Conservation (phyloP, 2,888 invertebrate genomes). For the Cartodere bifasciata region DNA sequence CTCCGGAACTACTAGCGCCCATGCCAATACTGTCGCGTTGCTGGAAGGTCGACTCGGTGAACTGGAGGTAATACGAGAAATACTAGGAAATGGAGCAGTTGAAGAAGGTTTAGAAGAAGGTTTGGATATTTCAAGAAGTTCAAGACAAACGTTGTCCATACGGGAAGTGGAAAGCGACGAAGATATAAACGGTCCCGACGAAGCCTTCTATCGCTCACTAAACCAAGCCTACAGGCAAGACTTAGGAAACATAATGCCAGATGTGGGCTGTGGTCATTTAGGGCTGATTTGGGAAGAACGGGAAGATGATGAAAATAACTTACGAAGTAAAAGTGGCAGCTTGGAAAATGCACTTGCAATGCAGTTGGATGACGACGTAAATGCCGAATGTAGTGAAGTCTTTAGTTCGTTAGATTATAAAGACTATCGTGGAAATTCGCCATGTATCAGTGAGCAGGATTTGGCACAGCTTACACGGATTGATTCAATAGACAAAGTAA, state of each 20-base stretch:
- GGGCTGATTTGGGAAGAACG: slow-evolving; percentile 82
- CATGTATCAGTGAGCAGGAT: slow-evolving; percentile 66
- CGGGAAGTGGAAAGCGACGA: slow-evolving; percentile 35
- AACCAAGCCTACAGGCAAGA: slow-evolving; percentile 82
- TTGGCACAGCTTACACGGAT: slow-evolving; percentile 61
- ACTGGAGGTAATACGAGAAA: slow-evolving; percentile 51
- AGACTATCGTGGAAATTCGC: slow-evolving; percentile 61
- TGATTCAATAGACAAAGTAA: slow-evolving; percentile 64
- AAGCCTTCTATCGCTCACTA: slow-evolving; percentile 76
- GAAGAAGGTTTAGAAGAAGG: slow-evolving; percentile 58
- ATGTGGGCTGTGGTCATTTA: slow-evolving; percentile 50
- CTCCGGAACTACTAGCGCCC: slow-evolving; percentile 29
- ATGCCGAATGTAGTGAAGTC: slow-evolving; percentile 50
- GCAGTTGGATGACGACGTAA: slow-evolving; percentile 30
- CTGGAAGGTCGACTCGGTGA: slow-evolving; percentile 31
- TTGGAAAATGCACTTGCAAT: slow-evolving; percentile 20
- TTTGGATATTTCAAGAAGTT: slow-evolving; percentile 39
- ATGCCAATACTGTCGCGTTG: slow-evolving; percentile 31
- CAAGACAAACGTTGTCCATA: slow-evolving; percentile 27
- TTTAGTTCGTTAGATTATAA: slow-evolving; percentile 68
- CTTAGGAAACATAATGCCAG: too few species aligned
- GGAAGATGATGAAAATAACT: slow-evolving; percentile 53
- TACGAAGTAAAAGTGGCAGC: slow-evolving; percentile 34
- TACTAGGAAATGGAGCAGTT: slow-evolving; percentile 50
- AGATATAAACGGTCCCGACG: slow-evolving; percentile 57